These are phyloP conservation scores for Syngnathus rostellatus DNA, from an alignment of 2,797 vertebrate species.

Conservation along the genomic window DNA sequence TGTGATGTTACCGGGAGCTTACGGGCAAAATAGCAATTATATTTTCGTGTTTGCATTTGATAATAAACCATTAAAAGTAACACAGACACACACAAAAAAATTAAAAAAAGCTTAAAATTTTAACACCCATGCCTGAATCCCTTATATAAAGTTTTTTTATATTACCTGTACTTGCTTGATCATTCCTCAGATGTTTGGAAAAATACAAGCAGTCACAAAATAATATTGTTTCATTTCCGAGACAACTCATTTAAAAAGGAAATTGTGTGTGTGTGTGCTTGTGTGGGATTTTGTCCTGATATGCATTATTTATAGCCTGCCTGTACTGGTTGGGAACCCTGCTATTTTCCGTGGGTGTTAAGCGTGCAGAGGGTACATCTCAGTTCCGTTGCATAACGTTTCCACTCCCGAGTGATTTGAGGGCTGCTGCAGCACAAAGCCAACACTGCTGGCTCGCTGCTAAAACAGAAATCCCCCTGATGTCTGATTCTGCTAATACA, in stretches of 20 bases:
- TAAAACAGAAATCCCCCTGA: constrained; percentile 28
- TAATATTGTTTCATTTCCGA: constrained; percentile 43
- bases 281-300: constrained; percentile 12
- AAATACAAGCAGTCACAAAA: constrained; percentile 24
- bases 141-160: background rate
- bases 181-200: constrained; percentile 9
- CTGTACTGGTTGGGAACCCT: constrained; percentile 39
- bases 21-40: no score
- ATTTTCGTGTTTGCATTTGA: no score
- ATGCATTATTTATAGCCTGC: constrained; percentile 52
- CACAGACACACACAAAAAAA: no score
- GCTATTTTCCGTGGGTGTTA: constrained; percentile 54
- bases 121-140: background rate
- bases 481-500: constrained; percentile 16
- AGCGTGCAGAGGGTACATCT: constrained; percentile 30
- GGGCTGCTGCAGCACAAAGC: constrained; percentile 27
- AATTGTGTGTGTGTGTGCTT: background rate
- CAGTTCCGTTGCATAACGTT: constrained; percentile 47
- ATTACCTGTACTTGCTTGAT: constrained; percentile 3
- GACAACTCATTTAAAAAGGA: constrained; percentile 19
- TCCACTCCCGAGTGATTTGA: constrained; percentile 30
- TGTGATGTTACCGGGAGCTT: no score
- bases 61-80: no score
- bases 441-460: constrained; percentile 17
- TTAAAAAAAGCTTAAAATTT: no score